phyloP scores from a whole-genome alignment of 2,888 invertebrate genomes.

The Eucera pruinosa region DNA sequence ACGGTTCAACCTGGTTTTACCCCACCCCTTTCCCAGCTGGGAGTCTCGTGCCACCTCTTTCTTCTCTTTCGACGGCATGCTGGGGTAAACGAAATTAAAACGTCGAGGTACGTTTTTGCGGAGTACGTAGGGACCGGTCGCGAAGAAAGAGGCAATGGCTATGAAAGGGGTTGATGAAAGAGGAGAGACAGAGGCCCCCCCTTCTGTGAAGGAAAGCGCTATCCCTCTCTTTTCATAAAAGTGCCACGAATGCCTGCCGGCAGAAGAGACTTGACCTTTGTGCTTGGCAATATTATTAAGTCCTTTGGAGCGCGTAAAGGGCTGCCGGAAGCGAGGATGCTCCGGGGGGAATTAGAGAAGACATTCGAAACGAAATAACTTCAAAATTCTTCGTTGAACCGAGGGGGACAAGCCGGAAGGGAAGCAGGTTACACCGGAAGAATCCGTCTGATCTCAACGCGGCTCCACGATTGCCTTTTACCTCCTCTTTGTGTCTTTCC shows the following conservation, averaged over 20 bases:
- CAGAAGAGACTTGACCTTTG: constrained; percentile 79
- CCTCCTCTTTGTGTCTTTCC: not conserved
- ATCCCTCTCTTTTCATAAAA: constrained; percentile 61
- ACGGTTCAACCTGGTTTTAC: constrained; percentile 57
- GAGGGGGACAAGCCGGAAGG: constrained; percentile 17
- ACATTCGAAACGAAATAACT: constrained; percentile 76
- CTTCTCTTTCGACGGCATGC: constrained; percentile 36
- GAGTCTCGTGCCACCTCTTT: constrained; percentile 26
- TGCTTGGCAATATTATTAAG: constrained; percentile 80
- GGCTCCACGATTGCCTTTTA: constrained; percentile 34
- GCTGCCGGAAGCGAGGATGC: constrained; percentile 62
- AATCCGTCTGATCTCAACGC: constrained; percentile 55
- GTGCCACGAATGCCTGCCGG: constrained; percentile 70
- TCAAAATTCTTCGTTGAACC: constrained; percentile 69
- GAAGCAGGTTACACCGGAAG: constrained; percentile 56
- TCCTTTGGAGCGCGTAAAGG: constrained; percentile 73
- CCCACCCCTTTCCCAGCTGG: not conserved
- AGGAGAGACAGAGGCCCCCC: not conserved
- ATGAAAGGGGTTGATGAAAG: constrained; percentile 33
- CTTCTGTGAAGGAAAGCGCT: not conserved
- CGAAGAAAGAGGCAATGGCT: constrained; percentile 5
- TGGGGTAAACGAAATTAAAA: constrained; percentile 81
- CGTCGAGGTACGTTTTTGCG: constrained; percentile 75
- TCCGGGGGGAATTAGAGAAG: constrained; percentile 55
- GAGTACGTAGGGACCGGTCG: constrained; percentile 42